Evolutionary conservation across 2,888 invertebrate genomes (phyloP).

Genomic region (Lomographa bimaculata): DNA sequence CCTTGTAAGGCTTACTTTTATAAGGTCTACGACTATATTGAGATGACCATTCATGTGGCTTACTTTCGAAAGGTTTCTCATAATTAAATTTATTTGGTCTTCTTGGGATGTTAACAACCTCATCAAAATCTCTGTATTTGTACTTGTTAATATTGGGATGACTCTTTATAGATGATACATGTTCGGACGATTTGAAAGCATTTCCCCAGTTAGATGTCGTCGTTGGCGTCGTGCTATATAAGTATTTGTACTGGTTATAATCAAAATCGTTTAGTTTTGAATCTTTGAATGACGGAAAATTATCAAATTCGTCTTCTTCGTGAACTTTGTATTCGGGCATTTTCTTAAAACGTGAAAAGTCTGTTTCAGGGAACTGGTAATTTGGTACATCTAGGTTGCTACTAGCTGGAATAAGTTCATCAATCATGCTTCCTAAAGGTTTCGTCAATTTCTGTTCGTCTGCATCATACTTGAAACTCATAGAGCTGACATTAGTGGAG

Average conservation of each 20-base stretch:
- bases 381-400: slow-evolving; percentile 61
- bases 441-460: slow-evolving; percentile 48
- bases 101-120: slow-evolving; percentile 68
- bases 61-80: slow-evolving; percentile 51
- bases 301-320: slow-evolving; percentile 50
- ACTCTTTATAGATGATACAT: slow-evolving; percentile 47
- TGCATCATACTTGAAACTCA: slow-evolving; percentile 59
- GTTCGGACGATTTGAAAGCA: slow-evolving; percentile 56
- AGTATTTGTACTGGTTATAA: slow-evolving; percentile 56
- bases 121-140: slow-evolving; percentile 50
- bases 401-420: slow-evolving; percentile 64
- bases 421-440: slow-evolving; percentile 48
- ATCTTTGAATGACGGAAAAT: slow-evolving; percentile 46
- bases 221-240: slow-evolving; percentile 52
- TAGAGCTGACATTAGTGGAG: slow-evolving; percentile 62
- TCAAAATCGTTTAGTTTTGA: slow-evolving; percentile 55
- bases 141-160: slow-evolving; percentile 51
- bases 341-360: slow-evolving; percentile 58
- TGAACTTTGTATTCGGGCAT: slow-evolving; percentile 49
- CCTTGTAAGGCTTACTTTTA: slow-evolving; percentile 52
- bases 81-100: slow-evolving; percentile 50
- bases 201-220: slow-evolving; percentile 66
- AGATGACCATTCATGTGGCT: slow-evolving; percentile 54
- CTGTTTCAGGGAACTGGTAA: slow-evolving; percentile 56
- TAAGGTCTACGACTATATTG: slow-evolving; percentile 49